These are phyloP conservation scores for Synergus umbraculus DNA, from an alignment of 2,888 invertebrate species.

Conservation along the genomic window DNA sequence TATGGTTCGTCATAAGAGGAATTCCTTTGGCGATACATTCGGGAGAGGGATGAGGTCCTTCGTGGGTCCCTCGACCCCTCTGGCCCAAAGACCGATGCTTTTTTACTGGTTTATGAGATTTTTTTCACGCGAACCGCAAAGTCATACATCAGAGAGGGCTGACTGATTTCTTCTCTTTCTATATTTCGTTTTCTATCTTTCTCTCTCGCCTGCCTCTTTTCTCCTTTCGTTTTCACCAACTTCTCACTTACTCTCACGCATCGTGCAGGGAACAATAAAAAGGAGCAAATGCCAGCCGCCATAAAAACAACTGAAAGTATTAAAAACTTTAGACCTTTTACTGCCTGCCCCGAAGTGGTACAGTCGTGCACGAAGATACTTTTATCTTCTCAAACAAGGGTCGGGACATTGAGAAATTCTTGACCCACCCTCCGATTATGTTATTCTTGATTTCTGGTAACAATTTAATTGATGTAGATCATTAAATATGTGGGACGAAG, in stretches of 20 bases:
- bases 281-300: constrained; percentile 58
- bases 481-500: neutral
- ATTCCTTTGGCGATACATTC: constrained; percentile 73
- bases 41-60: constrained; percentile 8
- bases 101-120: constrained; percentile 77
- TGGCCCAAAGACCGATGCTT: constrained; percentile 68
- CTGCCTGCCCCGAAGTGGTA: constrained; percentile 60
- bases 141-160: constrained; percentile 75
- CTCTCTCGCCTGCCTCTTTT: constrained; percentile 32
- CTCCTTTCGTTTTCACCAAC: constrained; percentile 47
- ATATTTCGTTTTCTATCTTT: constrained; percentile 37
- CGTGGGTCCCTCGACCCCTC: constrained; percentile 50
- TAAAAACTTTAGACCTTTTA: constrained; percentile 76
- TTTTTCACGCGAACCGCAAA: constrained; percentile 75
- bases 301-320: constrained; percentile 77
- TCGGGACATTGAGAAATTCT: constrained; percentile 21
- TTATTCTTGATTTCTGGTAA: neutral
- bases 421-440: constrained; percentile 1
- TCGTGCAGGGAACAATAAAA: constrained; percentile 47
- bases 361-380: constrained; percentile 49
- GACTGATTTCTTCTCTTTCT: constrained; percentile 62
- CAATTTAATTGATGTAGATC: neutral
- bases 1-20: constrained; percentile 76
- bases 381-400: constrained; percentile 43
- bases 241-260: constrained; percentile 51